Percentiles rank a stretch among this genome's conserved stretches.
phyloP scores from a whole-genome alignment of 1,140 invertebrate genomes.

The Lordiphosa mommai region DNA sequence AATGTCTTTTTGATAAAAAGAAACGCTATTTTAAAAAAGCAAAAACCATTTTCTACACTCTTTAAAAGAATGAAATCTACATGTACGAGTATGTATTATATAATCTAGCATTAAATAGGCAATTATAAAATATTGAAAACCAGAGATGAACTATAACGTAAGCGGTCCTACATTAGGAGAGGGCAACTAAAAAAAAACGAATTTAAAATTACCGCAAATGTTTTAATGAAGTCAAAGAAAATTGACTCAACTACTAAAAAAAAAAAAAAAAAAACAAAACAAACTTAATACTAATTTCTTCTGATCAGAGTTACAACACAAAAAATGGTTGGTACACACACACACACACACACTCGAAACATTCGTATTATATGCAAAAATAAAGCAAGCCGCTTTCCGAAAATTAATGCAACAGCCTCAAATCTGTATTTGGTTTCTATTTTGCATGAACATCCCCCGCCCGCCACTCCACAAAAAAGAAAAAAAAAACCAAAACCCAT shows the following conservation, averaged over 20 bases:
- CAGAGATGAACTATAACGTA: constrained; percentile 50
- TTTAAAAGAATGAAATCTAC: constrained; percentile 78
- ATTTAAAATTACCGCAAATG: constrained; percentile 62
- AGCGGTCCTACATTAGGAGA: constrained; percentile 73
- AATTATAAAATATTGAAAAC: constrained; percentile 53
- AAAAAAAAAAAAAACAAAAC: constrained; percentile 14
- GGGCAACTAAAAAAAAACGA: constrained; percentile 66
- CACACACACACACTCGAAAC: constrained; percentile 12
- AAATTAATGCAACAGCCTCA: constrained; percentile 25
- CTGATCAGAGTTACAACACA: constrained; percentile 59
- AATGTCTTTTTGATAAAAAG: constrained; percentile 78
- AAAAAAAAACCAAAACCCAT: constrained; percentile 41
- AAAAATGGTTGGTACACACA: constrained; percentile 60
- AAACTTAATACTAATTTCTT: constrained; percentile 56
- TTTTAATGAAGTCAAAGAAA: constrained; percentile 32
- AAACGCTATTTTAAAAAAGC: constrained; percentile 69
- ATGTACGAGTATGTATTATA: constrained; percentile 68
- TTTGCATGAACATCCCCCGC: constrained; percentile 39
- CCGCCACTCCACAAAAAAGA: constrained; percentile 18
- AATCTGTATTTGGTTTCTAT: constrained; percentile 51
- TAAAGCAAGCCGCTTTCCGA: constrained; percentile 48
- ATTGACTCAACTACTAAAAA: constrained; percentile 50
- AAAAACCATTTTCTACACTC: constrained; percentile 78
- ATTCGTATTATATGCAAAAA: constrained; percentile 58
- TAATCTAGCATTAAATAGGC: constrained; percentile 69